phyloP scores from a whole-genome alignment of 2,888 invertebrate genomes.

The Diaperis boleti region DNA sequence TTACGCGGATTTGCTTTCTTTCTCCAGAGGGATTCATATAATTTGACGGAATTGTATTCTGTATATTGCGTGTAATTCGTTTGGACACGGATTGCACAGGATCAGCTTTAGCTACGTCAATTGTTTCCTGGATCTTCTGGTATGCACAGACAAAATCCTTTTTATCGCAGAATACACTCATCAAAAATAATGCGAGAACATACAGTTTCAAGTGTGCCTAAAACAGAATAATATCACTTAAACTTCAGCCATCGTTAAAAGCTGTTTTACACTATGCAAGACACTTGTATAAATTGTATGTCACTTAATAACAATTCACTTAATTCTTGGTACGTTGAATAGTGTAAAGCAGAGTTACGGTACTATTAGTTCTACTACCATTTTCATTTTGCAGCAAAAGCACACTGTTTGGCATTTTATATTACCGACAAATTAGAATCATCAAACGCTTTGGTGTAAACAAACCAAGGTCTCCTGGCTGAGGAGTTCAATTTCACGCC shows the following conservation, averaged over 20 bases:
- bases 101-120: slow-evolving; percentile 27
- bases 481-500: slow-evolving; percentile 11
- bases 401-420: slow-evolving; percentile 7
- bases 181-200: slow-evolving; percentile 17
- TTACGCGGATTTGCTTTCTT: slow-evolving; percentile 32
- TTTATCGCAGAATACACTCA: slow-evolving; percentile 15
- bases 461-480: slow-evolving; percentile 25
- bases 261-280: no score
- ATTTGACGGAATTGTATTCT: slow-evolving; percentile 37
- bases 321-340: no score
- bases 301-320: no score
- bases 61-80: slow-evolving; percentile 40
- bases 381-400: background rate
- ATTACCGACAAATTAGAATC: slow-evolving; percentile 9
- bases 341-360: no score
- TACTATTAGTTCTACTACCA: no score
- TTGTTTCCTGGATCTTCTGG: slow-evolving; percentile 13
- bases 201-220: slow-evolving; percentile 7
- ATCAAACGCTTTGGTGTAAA: slow-evolving; percentile 7
- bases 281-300: no score
- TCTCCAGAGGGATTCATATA: slow-evolving; percentile 38
- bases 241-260: background rate
- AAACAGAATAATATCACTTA: slow-evolving; percentile 20
- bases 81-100: slow-evolving; percentile 31
- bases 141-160: slow-evolving; percentile 20